Percentiles rank a stretch among this genome's conserved stretches.
Evolutionary conservation across 2,888 invertebrate species (phyloP).

Genomic region (Apocheima hispidaria): DNA sequence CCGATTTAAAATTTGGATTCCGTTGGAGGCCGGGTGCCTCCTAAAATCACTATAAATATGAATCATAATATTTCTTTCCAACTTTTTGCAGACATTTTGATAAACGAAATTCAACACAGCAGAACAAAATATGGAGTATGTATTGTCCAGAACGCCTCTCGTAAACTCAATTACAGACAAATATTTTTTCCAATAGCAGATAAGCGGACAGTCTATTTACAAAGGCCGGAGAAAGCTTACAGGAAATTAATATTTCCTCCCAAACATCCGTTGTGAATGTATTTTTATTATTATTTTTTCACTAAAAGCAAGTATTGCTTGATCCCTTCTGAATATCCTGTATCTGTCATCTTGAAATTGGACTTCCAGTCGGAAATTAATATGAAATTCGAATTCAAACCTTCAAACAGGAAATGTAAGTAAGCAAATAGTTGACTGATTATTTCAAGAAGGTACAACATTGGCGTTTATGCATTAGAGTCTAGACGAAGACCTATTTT

Average conservation of each 20-base stretch:
- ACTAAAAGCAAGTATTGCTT: neutral
- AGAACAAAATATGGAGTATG: neutral
- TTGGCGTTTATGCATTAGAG: too few relatives aligned
- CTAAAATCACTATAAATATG: too few relatives aligned
- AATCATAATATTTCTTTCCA: too few relatives aligned
- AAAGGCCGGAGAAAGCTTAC: slow-evolving; percentile 13
- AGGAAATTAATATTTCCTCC: slow-evolving; percentile 32
- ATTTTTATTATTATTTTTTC: slow-evolving; percentile 16
- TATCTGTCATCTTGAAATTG: slow-evolving; percentile 1
- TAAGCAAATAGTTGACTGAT: too few relatives aligned
- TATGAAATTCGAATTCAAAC: neutral
- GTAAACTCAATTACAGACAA: slow-evolving; percentile 16
- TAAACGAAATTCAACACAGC: neutral
- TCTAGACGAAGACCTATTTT: too few relatives aligned
- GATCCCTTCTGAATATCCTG: slow-evolving; percentile 4
- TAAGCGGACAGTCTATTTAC: slow-evolving; percentile 17
- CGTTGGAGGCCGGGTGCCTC: too few relatives aligned
- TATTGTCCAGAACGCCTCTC: slow-evolving; percentile 5
- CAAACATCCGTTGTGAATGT: slow-evolving; percentile 21
- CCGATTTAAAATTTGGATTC: too few relatives aligned
- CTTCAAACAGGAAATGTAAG: too few relatives aligned
- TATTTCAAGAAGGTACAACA: too few relatives aligned
- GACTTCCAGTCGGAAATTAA: neutral
- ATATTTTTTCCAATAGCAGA: slow-evolving; percentile 19
- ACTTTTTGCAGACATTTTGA: too few relatives aligned